Evolutionary conservation across 37 sponge, comb jelly and placozoan species (phyloP).

Genomic region (Chondrosia reniformis): DNA sequence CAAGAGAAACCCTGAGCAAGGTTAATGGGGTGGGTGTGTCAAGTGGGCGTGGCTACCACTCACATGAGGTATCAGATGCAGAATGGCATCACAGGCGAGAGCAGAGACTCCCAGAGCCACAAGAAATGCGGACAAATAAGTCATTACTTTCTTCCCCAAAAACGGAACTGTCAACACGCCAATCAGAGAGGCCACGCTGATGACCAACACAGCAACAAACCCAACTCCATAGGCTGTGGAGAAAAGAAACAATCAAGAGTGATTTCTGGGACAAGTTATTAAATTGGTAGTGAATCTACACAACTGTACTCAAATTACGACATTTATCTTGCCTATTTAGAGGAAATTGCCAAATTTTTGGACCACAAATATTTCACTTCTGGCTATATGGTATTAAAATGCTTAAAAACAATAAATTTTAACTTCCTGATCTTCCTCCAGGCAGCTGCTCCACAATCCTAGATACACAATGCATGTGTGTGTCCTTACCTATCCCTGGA

Average conservation of each 20-base stretch:
- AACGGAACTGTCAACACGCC: slow-evolving; percentile 47
- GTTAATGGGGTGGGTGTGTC: neutral
- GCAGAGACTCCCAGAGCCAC: slow-evolving; percentile 68
- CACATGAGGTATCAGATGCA: slow-evolving; percentile 76
- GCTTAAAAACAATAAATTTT: too few species aligned
- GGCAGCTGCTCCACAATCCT: too few species aligned
- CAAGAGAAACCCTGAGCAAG: too few species aligned
- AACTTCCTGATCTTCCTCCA: too few species aligned
- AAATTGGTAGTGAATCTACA: neutral
- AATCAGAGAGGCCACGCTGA: slow-evolving; percentile 44
- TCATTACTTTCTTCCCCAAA: slow-evolving; percentile 7
- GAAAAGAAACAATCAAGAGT: neutral
- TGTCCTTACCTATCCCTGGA: too few species aligned
- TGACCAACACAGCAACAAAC: slow-evolving; percentile 44
- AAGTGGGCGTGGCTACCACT: neutral
- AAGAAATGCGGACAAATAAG: slow-evolving; percentile 36
- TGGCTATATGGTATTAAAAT: too few species aligned
- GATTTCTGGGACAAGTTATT: neutral
- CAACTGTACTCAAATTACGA: too few species aligned
- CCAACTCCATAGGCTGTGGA: slow-evolving; percentile 70
- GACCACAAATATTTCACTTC: too few species aligned
- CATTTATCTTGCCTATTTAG: too few species aligned
- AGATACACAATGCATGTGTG: too few species aligned
- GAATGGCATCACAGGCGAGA: slow-evolving; percentile 65
- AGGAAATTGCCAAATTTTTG: too few species aligned